Evolutionary conservation across 2,888 invertebrate genomes (phyloP).

Genomic region (Lutraria lutraria): DNA sequence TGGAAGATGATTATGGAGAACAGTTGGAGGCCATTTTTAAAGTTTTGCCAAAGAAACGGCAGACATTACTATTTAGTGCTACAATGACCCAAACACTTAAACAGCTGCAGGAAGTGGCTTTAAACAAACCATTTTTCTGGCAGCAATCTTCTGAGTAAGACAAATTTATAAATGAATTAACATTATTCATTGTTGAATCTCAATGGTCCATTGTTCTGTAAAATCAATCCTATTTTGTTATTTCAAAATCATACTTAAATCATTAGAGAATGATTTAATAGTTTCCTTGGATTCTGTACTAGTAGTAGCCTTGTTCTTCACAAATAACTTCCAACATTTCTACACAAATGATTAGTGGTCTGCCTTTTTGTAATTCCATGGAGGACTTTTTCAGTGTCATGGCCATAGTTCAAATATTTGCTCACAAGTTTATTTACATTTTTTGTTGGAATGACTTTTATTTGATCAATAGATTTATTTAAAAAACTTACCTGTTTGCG

Average conservation of each 20-base stretch:
- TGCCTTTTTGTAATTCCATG: too few relatives aligned
- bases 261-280: too few relatives aligned
- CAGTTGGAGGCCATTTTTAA: constrained; percentile 92
- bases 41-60: constrained; percentile 92
- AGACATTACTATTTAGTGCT: constrained; percentile 96
- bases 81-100: constrained; percentile 95
- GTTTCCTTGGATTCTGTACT: too few relatives aligned
- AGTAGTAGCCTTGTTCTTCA: too few relatives aligned
- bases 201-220: not conserved
- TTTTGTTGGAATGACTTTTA: too few relatives aligned
- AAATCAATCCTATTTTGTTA: not conserved
- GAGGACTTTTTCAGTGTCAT: too few relatives aligned
- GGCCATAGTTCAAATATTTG: too few relatives aligned
- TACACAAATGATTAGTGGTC: too few relatives aligned
- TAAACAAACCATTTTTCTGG: constrained; percentile 88
- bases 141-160: constrained; percentile 90
- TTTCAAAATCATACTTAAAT: not conserved
- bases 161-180: not conserved
- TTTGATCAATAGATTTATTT: too few relatives aligned
- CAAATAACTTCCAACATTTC: too few relatives aligned
- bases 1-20: constrained; percentile 88
- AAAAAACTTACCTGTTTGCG: too few relatives aligned
- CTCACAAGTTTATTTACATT: too few relatives aligned
- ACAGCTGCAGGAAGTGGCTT: constrained; percentile 90
- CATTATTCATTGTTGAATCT: not conserved